These are phyloP conservation scores for Chaenogobius annularis DNA, from an alignment of 2,113 vertebrate genomes.

Conservation along the genomic window DNA sequence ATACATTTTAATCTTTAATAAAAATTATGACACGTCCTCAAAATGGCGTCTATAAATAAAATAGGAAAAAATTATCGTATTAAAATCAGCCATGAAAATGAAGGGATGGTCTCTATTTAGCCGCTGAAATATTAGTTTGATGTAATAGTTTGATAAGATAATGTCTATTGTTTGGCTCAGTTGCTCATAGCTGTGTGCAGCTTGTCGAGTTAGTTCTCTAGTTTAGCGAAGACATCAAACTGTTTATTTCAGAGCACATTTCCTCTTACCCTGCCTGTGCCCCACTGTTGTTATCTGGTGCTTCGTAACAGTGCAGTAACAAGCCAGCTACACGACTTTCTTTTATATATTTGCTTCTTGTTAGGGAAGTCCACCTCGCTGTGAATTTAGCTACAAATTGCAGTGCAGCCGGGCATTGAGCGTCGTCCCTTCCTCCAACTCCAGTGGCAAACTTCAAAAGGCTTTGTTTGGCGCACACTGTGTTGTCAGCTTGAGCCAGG, in stretches of 20 bases:
- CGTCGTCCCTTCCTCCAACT: slow-evolving; percentile 32
- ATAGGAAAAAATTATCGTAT: too few species aligned
- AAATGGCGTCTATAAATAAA: too few species aligned
- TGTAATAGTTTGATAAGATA: too few species aligned
- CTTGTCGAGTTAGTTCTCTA: neutral
- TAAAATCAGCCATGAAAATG: too few species aligned
- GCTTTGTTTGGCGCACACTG: slow-evolving; percentile 25
- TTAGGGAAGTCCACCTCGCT: slow-evolving; percentile 28
- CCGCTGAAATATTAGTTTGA: too few species aligned
- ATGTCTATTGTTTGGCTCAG: neutral
- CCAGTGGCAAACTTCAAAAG: slow-evolving; percentile 39
- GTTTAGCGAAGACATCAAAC: neutral
- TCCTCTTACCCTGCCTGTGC: slow-evolving; percentile 4
- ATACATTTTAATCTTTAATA: too few species aligned
- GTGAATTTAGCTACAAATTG: slow-evolving; percentile 27
- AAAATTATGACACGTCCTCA: too few species aligned
- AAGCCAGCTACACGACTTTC: slow-evolving; percentile 22
- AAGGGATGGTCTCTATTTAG: too few species aligned
- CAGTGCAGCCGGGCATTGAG: slow-evolving; percentile 27
- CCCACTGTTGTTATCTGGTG: slow-evolving; percentile 11
- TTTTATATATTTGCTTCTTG: slow-evolving; percentile 38
- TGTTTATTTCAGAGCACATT: slow-evolving; percentile 1
- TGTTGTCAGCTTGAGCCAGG: slow-evolving; percentile 17
- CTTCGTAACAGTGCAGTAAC: slow-evolving; percentile 24
- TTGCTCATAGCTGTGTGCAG: neutral